These are phyloP conservation scores for Hemiscyllium ocellatum DNA, from an alignment of 2,113 vertebrate species.

Conservation along the genomic window DNA sequence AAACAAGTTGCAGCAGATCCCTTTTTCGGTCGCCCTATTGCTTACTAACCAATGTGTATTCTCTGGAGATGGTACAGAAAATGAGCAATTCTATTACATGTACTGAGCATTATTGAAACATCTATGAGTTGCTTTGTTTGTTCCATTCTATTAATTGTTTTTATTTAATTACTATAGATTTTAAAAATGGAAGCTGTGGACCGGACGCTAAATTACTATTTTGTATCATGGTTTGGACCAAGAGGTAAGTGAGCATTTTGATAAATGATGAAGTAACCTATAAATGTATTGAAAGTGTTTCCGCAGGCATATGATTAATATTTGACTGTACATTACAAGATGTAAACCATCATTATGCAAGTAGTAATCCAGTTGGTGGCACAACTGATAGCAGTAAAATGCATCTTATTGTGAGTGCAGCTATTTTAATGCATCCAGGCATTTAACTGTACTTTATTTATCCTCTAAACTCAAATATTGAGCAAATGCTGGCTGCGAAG, in stretches of 20 bases:
- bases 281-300: not conserved
- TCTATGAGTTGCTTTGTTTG: not conserved
- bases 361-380: not conserved
- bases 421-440: not conserved
- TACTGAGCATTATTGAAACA: not conserved
- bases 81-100: too few species aligned
- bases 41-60: not conserved
- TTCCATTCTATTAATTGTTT: conserved; percentile 38
- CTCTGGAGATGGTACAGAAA: not conserved
- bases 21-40: not conserved
- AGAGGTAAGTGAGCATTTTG: conserved; percentile 65
- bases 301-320: not conserved
- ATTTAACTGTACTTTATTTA: not conserved
- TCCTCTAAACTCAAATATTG: not conserved
- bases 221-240: conserved; percentile 83
- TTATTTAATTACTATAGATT: conserved; percentile 55
- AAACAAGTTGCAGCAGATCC: not conserved
- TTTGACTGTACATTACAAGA: not conserved
- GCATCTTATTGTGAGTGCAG: not conserved
- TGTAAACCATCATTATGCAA: not conserved
- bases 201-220: conserved; percentile 74
- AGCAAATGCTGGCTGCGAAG: not conserved
- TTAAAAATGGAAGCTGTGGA: conserved; percentile 80
- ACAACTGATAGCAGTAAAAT: not conserved
- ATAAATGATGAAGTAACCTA: too few species aligned